Evolutionary conservation across 2,113 vertebrate genomes (phyloP).

Genomic region (pig (Sus scrofa)): T2T-Sscrofa CM000820.6:111709001-111709500

Average conservation of each 20-base stretch:
- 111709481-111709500: slow-evolving; percentile 94
- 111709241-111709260: slow-evolving; percentile 93
- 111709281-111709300: slow-evolving; percentile 91
- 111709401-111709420: slow-evolving; percentile 93
- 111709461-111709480: slow-evolving; percentile 94
- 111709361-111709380: slow-evolving; percentile 94
- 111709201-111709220: slow-evolving; percentile 72
- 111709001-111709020: not conserved
- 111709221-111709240: slow-evolving; percentile 96
- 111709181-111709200: not conserved
- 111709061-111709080: not conserved
- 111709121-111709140: not conserved
- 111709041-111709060: not conserved
- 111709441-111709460: slow-evolving; percentile 95
- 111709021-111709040: no score
- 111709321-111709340: slow-evolving; percentile 91
- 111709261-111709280: slow-evolving; percentile 94
- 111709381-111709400: slow-evolving; percentile 93
- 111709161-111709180: not conserved
- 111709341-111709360: slow-evolving; percentile 93
- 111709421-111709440: slow-evolving; percentile 95
- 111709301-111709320: slow-evolving; percentile 90
- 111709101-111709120: not conserved
- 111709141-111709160: not conserved
- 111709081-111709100: not conserved